These are phyloP conservation scores for Lithophane semibrunnea DNA, from an alignment of 2,888 invertebrate species.

Conservation along the genomic window DNA sequence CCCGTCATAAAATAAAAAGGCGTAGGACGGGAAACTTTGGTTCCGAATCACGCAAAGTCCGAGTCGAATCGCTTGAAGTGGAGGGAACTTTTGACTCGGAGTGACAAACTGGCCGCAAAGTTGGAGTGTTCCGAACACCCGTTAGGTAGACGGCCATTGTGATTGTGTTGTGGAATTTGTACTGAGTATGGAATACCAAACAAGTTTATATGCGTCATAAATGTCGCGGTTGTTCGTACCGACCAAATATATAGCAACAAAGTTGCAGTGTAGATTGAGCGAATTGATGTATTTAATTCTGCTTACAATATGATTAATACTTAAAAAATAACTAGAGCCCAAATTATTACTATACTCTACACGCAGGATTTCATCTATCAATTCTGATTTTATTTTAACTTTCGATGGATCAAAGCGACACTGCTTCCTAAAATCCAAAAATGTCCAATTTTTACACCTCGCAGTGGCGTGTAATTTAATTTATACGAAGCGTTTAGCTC, in stretches of 20 bases:
- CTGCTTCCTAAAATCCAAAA: neutral
- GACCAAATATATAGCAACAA: constrained; percentile 25
- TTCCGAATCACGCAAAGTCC: constrained; percentile 70
- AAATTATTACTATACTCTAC: neutral
- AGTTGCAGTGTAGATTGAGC: constrained; percentile 8
- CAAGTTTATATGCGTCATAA: constrained; percentile 50
- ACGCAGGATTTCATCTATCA: neutral
- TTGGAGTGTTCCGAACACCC: constrained; percentile 68
- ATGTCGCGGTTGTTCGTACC: constrained; percentile 33
- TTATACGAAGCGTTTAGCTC: constrained; percentile 3
- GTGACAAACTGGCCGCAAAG: constrained; percentile 77
- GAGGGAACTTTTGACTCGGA: constrained; percentile 74
- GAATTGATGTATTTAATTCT: neutral
- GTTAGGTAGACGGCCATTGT: constrained; percentile 63
- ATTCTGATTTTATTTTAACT: neutral
- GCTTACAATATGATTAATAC: neutral
- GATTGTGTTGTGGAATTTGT: constrained; percentile 61
- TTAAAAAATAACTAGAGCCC: neutral
- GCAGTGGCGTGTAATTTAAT: neutral
- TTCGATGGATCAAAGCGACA: neutral
- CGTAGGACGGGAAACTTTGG: constrained; percentile 69
- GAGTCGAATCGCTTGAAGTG: constrained; percentile 70
- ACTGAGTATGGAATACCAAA: constrained; percentile 41
- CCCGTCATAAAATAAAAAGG: constrained; percentile 76
- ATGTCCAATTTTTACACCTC: neutral